Conservation (phyloP, 2,888 invertebrate genomes). For the Drosophila monieri region DNA sequence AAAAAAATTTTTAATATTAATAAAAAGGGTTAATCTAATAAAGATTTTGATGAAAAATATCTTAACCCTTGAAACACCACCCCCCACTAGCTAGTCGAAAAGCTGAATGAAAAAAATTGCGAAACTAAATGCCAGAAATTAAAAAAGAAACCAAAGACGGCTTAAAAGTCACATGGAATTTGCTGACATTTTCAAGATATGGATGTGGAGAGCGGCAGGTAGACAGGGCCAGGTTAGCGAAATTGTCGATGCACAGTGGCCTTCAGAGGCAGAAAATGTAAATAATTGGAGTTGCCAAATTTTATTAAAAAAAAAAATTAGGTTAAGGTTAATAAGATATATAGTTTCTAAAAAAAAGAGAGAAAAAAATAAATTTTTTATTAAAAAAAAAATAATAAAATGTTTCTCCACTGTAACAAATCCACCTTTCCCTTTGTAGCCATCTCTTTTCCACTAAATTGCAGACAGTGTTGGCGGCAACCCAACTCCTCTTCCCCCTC, state of each 20-base stretch:
- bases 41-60: too few relatives aligned
- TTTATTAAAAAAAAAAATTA: too few relatives aligned
- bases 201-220: constrained; percentile 31
- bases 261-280: neutral
- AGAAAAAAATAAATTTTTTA: too few relatives aligned
- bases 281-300: too few relatives aligned
- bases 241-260: constrained; percentile 30
- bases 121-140: constrained; percentile 11
- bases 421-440: constrained; percentile 4
- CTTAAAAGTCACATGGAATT: constrained; percentile 64
- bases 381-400: too few relatives aligned
- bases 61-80: too few relatives aligned
- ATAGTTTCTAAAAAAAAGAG: too few relatives aligned
- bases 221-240: constrained; percentile 38
- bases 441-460: constrained; percentile 32
- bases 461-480: constrained; percentile 42
- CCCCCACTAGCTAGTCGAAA: too few relatives aligned
- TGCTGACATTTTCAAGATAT: constrained; percentile 71
- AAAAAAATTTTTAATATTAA: too few relatives aligned
- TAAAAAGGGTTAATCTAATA: too few relatives aligned
- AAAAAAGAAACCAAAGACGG: constrained; percentile 28
- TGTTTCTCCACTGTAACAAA: constrained; percentile 22
- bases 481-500: constrained; percentile 14
- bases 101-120: constrained; percentile 9
- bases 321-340: too few relatives aligned